Conservation (phyloP, 2,797 vertebrate species). For the Pipistrellus pygmaeus region DNA sequence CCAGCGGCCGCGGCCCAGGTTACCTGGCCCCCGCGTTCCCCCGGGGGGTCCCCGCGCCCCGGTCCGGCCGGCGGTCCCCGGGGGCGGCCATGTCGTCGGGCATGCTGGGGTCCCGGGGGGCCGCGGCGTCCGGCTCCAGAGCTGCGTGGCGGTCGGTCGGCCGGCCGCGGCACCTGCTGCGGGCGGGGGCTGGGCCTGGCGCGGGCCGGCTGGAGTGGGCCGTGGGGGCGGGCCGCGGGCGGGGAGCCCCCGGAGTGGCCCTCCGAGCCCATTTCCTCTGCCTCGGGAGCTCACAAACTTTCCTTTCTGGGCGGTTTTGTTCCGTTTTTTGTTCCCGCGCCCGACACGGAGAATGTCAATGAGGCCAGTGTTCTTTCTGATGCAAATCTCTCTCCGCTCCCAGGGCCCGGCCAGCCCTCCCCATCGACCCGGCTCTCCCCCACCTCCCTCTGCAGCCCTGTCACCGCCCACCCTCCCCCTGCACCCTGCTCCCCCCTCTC, state of each 20-base stretch:
- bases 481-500: no score
- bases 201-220: constrained; percentile 41
- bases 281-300: constrained; percentile 85
- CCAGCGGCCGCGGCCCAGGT: not conserved
- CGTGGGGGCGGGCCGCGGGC: constrained; percentile 45
- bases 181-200: constrained; percentile 20
- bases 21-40: constrained; percentile 85
- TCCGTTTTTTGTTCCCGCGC: constrained; percentile 51
- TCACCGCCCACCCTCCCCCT: not conserved
- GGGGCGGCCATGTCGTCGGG: constrained; percentile 65
- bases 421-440: not conserved
- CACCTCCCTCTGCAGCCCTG: no score
- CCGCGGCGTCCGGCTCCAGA: constrained; percentile 30
- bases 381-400: constrained; percentile 87
- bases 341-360: constrained; percentile 91
- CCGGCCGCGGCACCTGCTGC: constrained; percentile 61
- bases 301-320: constrained; percentile 83
- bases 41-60: constrained; percentile 55
- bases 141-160: not conserved
- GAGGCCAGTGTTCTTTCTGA: constrained; percentile 88
- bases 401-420: constrained; percentile 68
- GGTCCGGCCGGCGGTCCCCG: constrained; percentile 39
- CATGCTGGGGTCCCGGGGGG: constrained; percentile 77
- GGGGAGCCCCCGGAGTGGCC: constrained; percentile 73
- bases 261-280: constrained; percentile 81